These are phyloP conservation scores for Capromys pilorides DNA, from an alignment of 2,797 vertebrate species.

Conservation along the genomic window DNA sequence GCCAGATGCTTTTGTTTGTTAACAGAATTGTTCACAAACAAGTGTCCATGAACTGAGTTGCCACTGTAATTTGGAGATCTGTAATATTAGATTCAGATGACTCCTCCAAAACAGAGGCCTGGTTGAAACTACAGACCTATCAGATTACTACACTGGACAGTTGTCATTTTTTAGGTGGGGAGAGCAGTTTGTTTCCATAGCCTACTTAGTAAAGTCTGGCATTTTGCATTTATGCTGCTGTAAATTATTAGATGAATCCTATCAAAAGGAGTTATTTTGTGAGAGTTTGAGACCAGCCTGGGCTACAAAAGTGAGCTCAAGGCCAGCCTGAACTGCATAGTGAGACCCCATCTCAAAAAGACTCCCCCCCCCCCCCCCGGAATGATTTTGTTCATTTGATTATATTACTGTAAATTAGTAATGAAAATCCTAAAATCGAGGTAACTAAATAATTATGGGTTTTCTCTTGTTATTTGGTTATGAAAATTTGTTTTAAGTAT, in stretches of 20 bases:
- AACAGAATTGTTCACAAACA: too few species aligned
- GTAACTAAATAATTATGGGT: not conserved
- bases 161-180: not conserved
- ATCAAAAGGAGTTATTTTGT: not conserved
- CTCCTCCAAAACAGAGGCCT: not conserved
- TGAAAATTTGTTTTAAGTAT: not conserved
- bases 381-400: not conserved
- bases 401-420: not conserved
- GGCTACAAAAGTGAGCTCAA: too few species aligned
- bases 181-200: not conserved
- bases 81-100: slow-evolving; percentile 13
- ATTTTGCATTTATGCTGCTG: not conserved
- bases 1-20: not conserved
- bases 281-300: too few species aligned
- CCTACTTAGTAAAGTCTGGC: not conserved
- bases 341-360: too few species aligned
- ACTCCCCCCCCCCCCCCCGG: too few species aligned
- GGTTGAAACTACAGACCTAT: not conserved
- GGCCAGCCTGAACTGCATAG: too few species aligned
- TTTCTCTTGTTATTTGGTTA: not conserved
- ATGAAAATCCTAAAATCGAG: slow-evolving; percentile 28
- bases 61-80: not conserved
- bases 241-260: not conserved
- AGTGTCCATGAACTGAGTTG: not conserved
- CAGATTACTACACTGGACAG: not conserved